phyloP scores from a whole-genome alignment of 37 sponge, comb jelly and placozoan species.

The Aphrocallistes beatrix region DNA sequence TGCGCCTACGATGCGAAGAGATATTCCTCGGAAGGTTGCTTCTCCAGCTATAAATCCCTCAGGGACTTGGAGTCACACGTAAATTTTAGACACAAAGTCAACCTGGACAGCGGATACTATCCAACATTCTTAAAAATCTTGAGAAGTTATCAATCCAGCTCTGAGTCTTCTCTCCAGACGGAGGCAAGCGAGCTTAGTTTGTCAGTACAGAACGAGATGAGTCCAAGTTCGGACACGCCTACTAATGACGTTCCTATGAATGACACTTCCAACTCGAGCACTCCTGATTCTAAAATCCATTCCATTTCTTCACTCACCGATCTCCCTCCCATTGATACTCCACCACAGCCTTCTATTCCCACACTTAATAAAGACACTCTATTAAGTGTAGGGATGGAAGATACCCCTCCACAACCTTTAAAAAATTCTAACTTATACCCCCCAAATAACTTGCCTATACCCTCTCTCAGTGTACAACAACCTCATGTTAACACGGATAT shows the following conservation, averaged over 20 bases:
- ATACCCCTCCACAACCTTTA: background rate
- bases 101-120: slow-evolving; percentile 1
- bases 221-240: background rate
- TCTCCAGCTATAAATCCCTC: slow-evolving; percentile 10
- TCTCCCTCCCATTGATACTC: background rate
- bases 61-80: slow-evolving; percentile 12
- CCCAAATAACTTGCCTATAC: background rate
- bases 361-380: background rate
- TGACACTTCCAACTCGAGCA: background rate
- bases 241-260: background rate
- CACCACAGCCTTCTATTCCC: background rate
- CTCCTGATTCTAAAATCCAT: slow-evolving; percentile 15
- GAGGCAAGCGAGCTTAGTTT: background rate
- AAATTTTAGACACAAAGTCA: background rate
- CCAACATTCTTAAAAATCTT: background rate
- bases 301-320: background rate
- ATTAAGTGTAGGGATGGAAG: too few relatives aligned
- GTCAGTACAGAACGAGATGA: background rate
- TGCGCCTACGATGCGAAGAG: slow-evolving; percentile 3
- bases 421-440: background rate
- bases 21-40: slow-evolving; percentile 13
- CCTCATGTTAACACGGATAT: background rate
- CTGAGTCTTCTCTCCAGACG: background rate
- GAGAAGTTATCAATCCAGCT: background rate
- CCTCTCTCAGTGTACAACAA: background rate